Evolutionary conservation across 2,888 invertebrate genomes (phyloP).

Genomic region (Lycophotia porphyrea): DNA sequence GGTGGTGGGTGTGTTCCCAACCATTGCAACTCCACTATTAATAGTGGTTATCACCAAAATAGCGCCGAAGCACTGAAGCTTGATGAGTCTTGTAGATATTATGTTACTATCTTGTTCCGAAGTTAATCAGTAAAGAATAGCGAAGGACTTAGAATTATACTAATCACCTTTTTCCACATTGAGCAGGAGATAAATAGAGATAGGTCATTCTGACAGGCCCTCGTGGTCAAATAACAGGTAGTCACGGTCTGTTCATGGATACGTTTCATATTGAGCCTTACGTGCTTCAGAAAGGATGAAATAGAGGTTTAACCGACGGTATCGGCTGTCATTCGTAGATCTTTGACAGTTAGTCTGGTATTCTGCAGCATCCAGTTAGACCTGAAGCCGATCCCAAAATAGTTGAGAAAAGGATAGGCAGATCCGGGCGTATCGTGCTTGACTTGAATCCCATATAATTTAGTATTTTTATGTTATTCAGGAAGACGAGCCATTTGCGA

Average conservation of each 20-base stretch:
- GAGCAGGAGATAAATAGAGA: too few relatives aligned
- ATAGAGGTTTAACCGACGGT: not conserved
- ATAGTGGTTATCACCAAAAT: not conserved
- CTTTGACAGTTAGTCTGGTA: not conserved
- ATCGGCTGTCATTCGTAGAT: not conserved
- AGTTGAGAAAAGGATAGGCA: not conserved
- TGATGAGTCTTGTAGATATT: not conserved
- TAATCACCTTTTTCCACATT: not conserved
- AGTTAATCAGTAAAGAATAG: not conserved
- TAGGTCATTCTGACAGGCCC: not conserved
- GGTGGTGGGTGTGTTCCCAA: not conserved
- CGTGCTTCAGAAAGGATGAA: too few relatives aligned
- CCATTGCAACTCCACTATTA: not conserved
- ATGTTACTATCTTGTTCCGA: not conserved
- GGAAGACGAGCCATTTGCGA: conserved; percentile 81
- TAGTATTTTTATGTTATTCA: conserved; percentile 46
- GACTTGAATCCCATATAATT: not conserved
- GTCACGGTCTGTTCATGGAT: not conserved
- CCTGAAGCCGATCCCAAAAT: not conserved
- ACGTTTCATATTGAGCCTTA: too few relatives aligned
- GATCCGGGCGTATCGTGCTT: not conserved
- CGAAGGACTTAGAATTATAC: too few relatives aligned
- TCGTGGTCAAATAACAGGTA: not conserved
- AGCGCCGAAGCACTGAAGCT: not conserved
- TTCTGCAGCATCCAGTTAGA: not conserved